A percentile compares a stretch with the other conserved stretches of the same genome.
Conservation (phyloP, 2,113 vertebrate genomes). For the Colistium nudipinnis region DNA sequence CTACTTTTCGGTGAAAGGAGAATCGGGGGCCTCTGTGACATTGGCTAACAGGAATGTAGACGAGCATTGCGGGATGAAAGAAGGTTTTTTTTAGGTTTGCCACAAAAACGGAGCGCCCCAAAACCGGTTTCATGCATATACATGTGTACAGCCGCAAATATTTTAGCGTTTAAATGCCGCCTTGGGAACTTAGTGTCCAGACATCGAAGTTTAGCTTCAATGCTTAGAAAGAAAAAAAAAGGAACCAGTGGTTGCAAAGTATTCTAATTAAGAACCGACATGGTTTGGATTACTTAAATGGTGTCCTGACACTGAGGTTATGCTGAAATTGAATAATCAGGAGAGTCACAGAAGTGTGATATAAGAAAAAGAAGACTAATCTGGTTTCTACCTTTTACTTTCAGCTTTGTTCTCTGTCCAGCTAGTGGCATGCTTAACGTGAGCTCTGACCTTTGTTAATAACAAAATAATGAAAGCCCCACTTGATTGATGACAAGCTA, state of each 20-base stretch:
- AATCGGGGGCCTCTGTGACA: slow-evolving; percentile 45
- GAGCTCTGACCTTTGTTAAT: background rate
- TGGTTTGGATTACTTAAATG: slow-evolving; percentile 18
- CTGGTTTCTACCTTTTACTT: slow-evolving; percentile 12
- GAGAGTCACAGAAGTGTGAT: background rate
- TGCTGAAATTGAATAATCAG: slow-evolving; percentile 16
- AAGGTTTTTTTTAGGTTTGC: slow-evolving; percentile 6
- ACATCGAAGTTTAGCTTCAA: slow-evolving; percentile 21
- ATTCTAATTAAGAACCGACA: slow-evolving; percentile 33
- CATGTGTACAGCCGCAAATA: slow-evolving; percentile 35
- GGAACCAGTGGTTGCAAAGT: slow-evolving; percentile 22
- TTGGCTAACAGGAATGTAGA: slow-evolving; percentile 19
- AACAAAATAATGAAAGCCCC: background rate
- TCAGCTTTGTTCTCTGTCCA: slow-evolving; percentile 7
- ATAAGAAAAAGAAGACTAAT: background rate
- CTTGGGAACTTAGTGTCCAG: slow-evolving; percentile 9
- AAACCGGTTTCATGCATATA: slow-evolving; percentile 32
- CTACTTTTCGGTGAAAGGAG: slow-evolving; percentile 35
- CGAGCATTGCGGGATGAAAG: slow-evolving; percentile 1
- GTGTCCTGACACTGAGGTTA: slow-evolving; percentile 4
- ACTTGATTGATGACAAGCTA: slow-evolving; percentile 17
- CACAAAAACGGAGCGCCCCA: slow-evolving; percentile 27
- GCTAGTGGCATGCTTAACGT: slow-evolving; percentile 2
- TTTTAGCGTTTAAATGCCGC: slow-evolving; percentile 28
- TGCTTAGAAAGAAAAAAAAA: background rate